Percentiles rank a stretch among this genome's conserved stretches.
Conservation (phyloP, 2,113 vertebrate species). For the Sterna hirundo region DNA sequence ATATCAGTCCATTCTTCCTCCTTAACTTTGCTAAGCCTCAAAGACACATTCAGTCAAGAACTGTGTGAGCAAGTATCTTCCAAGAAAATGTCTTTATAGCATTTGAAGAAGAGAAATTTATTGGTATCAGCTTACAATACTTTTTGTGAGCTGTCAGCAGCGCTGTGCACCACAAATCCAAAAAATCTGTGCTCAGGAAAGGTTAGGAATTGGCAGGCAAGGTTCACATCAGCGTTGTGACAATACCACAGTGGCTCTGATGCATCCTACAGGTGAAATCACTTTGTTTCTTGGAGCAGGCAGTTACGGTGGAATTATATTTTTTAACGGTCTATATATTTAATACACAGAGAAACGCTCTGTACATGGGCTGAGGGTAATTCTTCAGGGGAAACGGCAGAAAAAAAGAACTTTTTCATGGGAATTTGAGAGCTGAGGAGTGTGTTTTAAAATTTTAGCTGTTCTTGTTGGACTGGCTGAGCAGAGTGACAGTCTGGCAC, state of each 20-base stretch:
- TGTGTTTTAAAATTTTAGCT: slow-evolving; percentile 13
- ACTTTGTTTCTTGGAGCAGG: background rate
- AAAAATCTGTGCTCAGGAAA: background rate
- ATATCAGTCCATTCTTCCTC: background rate
- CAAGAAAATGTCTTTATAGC: background rate
- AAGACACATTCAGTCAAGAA: background rate
- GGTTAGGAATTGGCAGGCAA: background rate
- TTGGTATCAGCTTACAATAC: background rate
- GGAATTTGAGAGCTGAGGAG: background rate
- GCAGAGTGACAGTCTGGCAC: slow-evolving; percentile 15
- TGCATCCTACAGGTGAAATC: background rate
- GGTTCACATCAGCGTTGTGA: background rate
- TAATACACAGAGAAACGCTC: background rate
- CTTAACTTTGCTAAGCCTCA: background rate
- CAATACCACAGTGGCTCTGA: background rate
- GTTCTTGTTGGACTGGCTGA: background rate
- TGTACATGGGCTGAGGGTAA: background rate
- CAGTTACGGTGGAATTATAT: background rate
- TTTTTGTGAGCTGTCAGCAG: background rate
- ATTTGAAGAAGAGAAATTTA: slow-evolving; percentile 8
- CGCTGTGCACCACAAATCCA: background rate
- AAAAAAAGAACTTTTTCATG: background rate
- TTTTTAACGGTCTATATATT: background rate
- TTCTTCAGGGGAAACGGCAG: background rate
- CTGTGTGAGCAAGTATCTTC: background rate